phyloP scores from a whole-genome alignment of 2,888 invertebrate genomes.

The Lycophotia porphyrea region DNA sequence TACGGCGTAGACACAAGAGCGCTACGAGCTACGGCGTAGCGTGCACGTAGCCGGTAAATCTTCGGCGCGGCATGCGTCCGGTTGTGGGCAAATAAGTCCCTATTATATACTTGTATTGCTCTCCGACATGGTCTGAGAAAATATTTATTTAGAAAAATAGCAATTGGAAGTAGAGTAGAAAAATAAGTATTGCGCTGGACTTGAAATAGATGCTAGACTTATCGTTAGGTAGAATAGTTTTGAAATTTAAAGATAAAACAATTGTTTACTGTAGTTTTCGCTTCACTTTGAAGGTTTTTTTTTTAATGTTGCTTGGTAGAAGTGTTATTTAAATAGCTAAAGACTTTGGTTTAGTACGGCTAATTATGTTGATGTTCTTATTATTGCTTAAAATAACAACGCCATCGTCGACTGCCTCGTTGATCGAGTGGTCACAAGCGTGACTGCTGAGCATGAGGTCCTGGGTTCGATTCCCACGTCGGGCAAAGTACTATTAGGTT shows the following conservation, averaged over 20 bases:
- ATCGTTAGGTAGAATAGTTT: background rate
- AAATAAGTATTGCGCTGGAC: background rate
- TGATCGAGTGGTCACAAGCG: too few species aligned
- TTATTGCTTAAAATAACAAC: background rate
- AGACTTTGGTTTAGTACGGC: too few species aligned
- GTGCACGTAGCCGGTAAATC: slow-evolving; percentile 68
- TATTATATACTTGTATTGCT: slow-evolving; percentile 53
- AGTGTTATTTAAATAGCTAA: background rate
- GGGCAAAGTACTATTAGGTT: too few species aligned
- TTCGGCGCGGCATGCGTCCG: slow-evolving; percentile 57
- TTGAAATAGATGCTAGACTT: slow-evolving; percentile 6
- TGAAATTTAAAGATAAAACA: background rate
- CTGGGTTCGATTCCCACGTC: too few species aligned
- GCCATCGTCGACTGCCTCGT: too few species aligned
- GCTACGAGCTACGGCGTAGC: slow-evolving; percentile 65
- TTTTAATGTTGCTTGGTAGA: background rate
- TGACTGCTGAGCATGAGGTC: too few species aligned
- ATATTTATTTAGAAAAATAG: slow-evolving; percentile 34
- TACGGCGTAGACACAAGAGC: slow-evolving; percentile 57
- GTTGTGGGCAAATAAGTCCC: slow-evolving; percentile 56
- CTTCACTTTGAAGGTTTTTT: background rate
- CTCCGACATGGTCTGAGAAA: slow-evolving; percentile 33
- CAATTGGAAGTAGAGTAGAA: slow-evolving; percentile 11
- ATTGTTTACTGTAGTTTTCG: background rate
- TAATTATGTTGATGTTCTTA: background rate